Percentiles rank a stretch among this genome's conserved stretches.
Conservation (phyloP, 2,888 invertebrate species). For the Cistogaster globosa region DNA sequence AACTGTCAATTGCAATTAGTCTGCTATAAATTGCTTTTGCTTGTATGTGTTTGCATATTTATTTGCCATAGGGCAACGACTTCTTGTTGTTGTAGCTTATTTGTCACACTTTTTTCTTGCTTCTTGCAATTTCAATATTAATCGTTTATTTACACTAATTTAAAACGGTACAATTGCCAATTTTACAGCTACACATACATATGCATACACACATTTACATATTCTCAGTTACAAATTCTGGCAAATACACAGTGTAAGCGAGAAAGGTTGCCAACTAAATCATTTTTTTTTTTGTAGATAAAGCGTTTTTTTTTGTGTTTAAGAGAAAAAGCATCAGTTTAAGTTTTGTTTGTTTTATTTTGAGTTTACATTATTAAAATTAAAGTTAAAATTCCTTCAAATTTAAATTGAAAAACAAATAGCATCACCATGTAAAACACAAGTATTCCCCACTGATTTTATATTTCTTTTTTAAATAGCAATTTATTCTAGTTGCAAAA, state of each 20-base stretch:
- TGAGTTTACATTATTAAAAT: background rate
- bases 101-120: slow-evolving; percentile 23
- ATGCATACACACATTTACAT: background rate
- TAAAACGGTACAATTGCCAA: slow-evolving; percentile 45
- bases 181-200: slow-evolving; percentile 4
- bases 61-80: slow-evolving; percentile 13
- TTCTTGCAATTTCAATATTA: slow-evolving; percentile 56
- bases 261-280: background rate
- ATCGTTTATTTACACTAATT: slow-evolving; percentile 56
- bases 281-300: too few species aligned
- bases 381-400: too few species aligned
- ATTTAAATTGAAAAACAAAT: too few species aligned
- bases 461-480: too few species aligned
- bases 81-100: slow-evolving; percentile 14
- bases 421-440: too few species aligned
- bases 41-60: background rate
- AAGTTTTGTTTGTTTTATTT: too few species aligned
- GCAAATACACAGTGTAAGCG: background rate
- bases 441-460: too few species aligned
- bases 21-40: slow-evolving; percentile 31
- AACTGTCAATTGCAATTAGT: slow-evolving; percentile 68
- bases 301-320: too few species aligned
- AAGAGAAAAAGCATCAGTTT: too few species aligned
- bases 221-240: too few species aligned
- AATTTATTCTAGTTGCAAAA: too few species aligned